Evolutionary conservation across 2,888 invertebrate species (phyloP).

Genomic region (Ochlodes sylvanus): DNA sequence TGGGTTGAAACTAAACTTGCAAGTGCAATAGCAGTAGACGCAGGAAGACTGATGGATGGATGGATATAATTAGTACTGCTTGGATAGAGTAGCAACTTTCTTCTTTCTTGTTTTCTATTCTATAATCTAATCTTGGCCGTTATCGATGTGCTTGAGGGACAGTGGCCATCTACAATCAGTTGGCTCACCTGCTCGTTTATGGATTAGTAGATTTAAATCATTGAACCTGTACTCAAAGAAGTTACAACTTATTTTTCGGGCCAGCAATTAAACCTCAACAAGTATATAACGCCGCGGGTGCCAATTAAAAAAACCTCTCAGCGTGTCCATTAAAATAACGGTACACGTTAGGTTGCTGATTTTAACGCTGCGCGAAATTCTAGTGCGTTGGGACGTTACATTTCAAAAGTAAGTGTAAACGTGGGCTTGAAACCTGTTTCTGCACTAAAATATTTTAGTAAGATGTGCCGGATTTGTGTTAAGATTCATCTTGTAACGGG

Average conservation of each 20-base stretch:
- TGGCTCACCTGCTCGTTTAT: too few species aligned
- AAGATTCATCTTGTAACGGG: background rate
- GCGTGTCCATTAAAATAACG: slow-evolving; percentile 34
- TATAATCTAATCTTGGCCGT: too few species aligned
- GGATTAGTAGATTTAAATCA: too few species aligned
- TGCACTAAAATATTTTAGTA: slow-evolving; percentile 23
- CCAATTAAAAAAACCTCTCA: slow-evolving; percentile 30
- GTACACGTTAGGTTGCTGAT: slow-evolving; percentile 30
- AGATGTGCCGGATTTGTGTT: slow-evolving; percentile 13
- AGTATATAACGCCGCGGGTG: slow-evolving; percentile 12
- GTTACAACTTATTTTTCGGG: background rate
- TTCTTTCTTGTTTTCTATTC: too few species aligned
- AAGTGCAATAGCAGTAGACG: too few species aligned
- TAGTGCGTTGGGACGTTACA: slow-evolving; percentile 14
- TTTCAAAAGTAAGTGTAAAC: slow-evolving; percentile 16
- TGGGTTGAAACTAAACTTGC: too few species aligned
- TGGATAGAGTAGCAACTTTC: too few species aligned
- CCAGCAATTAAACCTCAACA: background rate
- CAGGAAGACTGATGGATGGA: too few species aligned
- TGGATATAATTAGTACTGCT: too few species aligned
- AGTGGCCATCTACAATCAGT: too few species aligned
- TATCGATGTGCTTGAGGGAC: too few species aligned
- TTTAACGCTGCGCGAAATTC: slow-evolving; percentile 24
- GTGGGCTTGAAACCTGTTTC: slow-evolving; percentile 17
- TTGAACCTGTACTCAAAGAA: too few species aligned